Evolutionary conservation across 2,888 invertebrate genomes (phyloP), one percentile per base, ranked within the genome.

Genomic region (Eristalis intricaria): DNA sequence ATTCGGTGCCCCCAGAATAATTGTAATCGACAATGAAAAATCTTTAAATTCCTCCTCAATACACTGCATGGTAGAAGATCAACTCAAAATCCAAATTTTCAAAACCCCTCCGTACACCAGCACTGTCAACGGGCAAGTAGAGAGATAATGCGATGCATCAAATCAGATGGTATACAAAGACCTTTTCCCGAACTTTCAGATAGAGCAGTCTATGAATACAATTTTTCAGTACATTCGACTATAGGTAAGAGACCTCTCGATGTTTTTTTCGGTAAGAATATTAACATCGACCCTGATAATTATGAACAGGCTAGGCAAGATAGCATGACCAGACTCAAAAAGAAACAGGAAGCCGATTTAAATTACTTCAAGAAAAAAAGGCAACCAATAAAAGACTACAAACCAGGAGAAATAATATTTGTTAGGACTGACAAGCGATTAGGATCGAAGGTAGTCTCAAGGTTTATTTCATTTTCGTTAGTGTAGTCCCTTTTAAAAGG

Each of bases 101-200:
- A 32, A 32, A 32, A 32, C 32, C 32, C 32, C 32, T 32, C 7
- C 32, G 32, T 32, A 32, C 32, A 32, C 32, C 32, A 32, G 32
- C 32, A 32, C 32, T 7, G 32, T 32, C 26, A 86, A 84, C 61
- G 88, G 85, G 3, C 75, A 78, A 43, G 77, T 89, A 13, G 86
- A 89, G 32, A 65, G 70, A 35, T 83, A 3, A 26, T 26, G 26
- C 26, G 84, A 19, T 80, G 80, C n/a, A 10, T 74, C 1, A 88
- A 80, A 70, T n/a, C 68, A 35, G 58, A 68, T 26, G 40, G 26
- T 5, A 26, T 26, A 4, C 64, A 88, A 22, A 32, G 43, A 15
- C 26, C 78, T 11, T 80, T 84, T 11, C 38, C 26, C 5, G 84
- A 80, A 80, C 22, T 80, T 10, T 50, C 79, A 43, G 84, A 78